phyloP scores from a whole-genome alignment of 2,797 vertebrate species.

The Chiloscyllium punctatum region DNA sequence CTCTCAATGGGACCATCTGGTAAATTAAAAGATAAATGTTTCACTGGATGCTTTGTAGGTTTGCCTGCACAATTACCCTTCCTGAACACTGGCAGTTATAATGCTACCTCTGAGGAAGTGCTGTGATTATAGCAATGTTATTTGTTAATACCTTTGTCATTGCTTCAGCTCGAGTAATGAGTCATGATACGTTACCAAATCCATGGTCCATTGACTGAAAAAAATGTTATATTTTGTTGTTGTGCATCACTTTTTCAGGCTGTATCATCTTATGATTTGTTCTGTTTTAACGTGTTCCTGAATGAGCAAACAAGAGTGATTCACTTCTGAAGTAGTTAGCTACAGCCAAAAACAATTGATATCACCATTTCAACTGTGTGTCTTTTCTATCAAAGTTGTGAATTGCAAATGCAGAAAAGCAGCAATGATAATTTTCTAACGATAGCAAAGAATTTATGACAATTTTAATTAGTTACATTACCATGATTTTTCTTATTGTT shows the following conservation, averaged over 20 bases:
- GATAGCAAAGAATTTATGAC: background rate
- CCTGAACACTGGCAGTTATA: constrained; percentile 53
- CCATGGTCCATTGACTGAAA: constrained; percentile 40
- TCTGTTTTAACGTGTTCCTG: constrained; percentile 42
- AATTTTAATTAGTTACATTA: background rate
- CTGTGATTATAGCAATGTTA: constrained; percentile 42
- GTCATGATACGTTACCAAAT: constrained; percentile 46
- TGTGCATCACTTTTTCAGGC: constrained; percentile 24
- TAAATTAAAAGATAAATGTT: constrained; percentile 55
- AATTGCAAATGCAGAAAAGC: background rate
- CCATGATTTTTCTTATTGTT: background rate
- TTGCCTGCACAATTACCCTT: constrained; percentile 58
- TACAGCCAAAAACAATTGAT: background rate
- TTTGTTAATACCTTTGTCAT: constrained; percentile 45
- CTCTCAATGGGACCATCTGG: constrained; percentile 67
- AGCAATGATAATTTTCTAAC: background rate
- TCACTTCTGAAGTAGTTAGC: background rate
- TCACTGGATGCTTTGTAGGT: constrained; percentile 59
- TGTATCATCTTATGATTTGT: constrained; percentile 30
- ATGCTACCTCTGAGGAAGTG: constrained; percentile 45
- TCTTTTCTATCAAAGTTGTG: background rate
- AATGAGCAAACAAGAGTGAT: background rate
- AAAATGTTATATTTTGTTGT: constrained; percentile 41
- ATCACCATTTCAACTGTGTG: background rate
- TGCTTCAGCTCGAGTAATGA: constrained; percentile 43